A percentile compares a stretch with the other conserved stretches of the same genome.
Evolutionary conservation across 2,797 vertebrate species (phyloP).

Genomic region (Meda fulgida): DNA sequence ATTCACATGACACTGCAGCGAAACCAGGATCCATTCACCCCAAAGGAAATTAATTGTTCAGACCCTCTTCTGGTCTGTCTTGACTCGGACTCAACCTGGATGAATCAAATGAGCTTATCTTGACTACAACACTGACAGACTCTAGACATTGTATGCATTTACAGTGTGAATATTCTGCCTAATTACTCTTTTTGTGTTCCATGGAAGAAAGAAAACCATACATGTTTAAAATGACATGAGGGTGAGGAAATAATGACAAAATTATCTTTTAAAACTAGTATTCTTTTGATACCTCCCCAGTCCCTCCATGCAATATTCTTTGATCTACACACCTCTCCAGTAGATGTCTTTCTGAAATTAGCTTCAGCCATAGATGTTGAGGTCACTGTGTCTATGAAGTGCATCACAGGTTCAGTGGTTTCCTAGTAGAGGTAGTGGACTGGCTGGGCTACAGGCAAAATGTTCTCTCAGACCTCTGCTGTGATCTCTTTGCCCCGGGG

Average conservation of each 20-base stretch:
- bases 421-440: background rate
- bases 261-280: background rate
- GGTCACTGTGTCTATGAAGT: conserved; percentile 20
- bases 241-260: background rate
- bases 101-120: background rate
- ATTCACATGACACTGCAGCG: background rate
- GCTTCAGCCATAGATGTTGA: conserved; percentile 21
- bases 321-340: background rate
- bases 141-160: background rate
- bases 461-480: conserved; percentile 26
- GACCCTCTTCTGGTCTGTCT: background rate
- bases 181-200: background rate
- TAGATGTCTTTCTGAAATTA: conserved; percentile 5
- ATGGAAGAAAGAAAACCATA: too few species aligned
- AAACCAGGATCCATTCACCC: background rate
- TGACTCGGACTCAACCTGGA: background rate
- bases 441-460: background rate
- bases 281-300: background rate
- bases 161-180: background rate
- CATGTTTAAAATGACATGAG: background rate
- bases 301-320: background rate
- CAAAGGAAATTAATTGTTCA: background rate
- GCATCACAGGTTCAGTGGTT: conserved; percentile 3
- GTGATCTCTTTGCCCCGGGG: conserved; percentile 49
- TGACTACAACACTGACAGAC: background rate